A percentile compares a stretch with the other conserved stretches of the same genome.
Conservation (phyloP, 1,140 invertebrate species). For the Platorchestia sp. region DNA sequence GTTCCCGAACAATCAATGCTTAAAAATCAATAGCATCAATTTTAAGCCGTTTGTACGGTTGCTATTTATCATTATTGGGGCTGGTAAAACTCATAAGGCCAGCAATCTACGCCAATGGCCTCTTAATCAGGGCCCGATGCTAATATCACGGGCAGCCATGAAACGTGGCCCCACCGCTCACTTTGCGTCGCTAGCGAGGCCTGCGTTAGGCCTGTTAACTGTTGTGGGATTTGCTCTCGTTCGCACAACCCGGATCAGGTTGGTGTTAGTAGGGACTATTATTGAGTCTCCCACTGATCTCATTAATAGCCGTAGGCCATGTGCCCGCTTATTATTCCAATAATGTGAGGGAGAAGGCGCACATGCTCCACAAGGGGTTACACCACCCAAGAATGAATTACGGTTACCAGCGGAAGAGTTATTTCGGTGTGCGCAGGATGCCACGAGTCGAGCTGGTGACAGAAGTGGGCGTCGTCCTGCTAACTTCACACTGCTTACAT, state of each 20-base stretch:
- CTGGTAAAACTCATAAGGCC: conserved; percentile 46
- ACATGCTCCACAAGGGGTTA: not conserved
- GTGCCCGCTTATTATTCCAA: not conserved
- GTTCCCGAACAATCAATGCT: not conserved
- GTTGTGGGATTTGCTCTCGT: conserved; percentile 40
- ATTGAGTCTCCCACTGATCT: conserved; percentile 21
- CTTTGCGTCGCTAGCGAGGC: not conserved
- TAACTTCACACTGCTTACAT: not conserved
- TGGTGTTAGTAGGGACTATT: conserved; percentile 43
- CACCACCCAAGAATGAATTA: not conserved
- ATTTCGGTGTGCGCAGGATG: not conserved
- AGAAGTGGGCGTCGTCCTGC: not conserved
- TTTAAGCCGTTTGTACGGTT: not conserved
- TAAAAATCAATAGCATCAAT: not conserved
- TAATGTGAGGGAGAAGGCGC: not conserved
- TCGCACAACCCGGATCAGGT: not conserved
- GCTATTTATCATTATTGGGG: not conserved
- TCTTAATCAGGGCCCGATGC: conserved; percentile 23
- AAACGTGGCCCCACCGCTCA: conserved; percentile 39
- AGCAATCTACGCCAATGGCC: conserved; percentile 42
- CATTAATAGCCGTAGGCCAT: conserved; percentile 15
- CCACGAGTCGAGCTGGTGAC: not conserved
- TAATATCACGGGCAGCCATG: conserved; percentile 23
- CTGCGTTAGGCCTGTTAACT: conserved; percentile 2
- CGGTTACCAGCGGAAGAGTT: not conserved